Percentiles rank a stretch among this genome's conserved stretches.
Conservation (phyloP, 23 tunicate species). For the Trididemnum miniatum region DNA sequence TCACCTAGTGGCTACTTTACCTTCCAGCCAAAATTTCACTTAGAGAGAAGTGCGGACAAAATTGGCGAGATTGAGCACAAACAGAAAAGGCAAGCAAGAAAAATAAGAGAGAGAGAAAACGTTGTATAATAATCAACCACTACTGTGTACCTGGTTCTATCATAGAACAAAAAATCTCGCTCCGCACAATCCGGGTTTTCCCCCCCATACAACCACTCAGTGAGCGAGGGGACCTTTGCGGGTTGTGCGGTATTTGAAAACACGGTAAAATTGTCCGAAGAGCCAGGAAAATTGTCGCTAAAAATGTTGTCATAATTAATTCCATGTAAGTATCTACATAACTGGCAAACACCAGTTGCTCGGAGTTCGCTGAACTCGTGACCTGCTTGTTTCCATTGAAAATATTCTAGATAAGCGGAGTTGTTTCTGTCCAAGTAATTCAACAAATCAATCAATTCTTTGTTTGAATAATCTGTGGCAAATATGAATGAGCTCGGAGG, state of each 20-base stretch:
- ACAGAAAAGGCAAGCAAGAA: too few species aligned
- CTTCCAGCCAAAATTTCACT: too few species aligned
- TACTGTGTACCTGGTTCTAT: too few species aligned
- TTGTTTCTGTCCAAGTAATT: constrained; percentile 47
- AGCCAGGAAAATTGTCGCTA: not conserved
- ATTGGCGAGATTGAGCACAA: too few species aligned
- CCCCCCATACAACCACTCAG: not conserved
- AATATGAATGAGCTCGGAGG: constrained; percentile 40
- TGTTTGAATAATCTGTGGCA: constrained; percentile 29
- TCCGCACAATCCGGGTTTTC: constrained; percentile 16
- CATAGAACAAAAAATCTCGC: not conserved
- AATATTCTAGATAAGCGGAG: constrained; percentile 47
- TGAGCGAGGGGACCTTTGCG: not conserved
- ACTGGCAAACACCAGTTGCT: constrained; percentile 16
- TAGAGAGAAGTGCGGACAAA: too few species aligned
- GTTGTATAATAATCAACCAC: too few species aligned
- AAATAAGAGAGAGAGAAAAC: too few species aligned
- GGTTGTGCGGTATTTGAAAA: not conserved
- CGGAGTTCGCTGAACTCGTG: not conserved
- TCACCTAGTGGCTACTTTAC: too few species aligned
- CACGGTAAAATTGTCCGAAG: not conserved
- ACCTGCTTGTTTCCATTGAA: constrained; percentile 26
- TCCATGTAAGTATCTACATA: constrained; percentile 42
- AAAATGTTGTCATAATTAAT: constrained; percentile 37
- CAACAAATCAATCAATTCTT: constrained; percentile 33